Conservation (phyloP, 2,888 invertebrate species). For the Autographa gamma region DNA sequence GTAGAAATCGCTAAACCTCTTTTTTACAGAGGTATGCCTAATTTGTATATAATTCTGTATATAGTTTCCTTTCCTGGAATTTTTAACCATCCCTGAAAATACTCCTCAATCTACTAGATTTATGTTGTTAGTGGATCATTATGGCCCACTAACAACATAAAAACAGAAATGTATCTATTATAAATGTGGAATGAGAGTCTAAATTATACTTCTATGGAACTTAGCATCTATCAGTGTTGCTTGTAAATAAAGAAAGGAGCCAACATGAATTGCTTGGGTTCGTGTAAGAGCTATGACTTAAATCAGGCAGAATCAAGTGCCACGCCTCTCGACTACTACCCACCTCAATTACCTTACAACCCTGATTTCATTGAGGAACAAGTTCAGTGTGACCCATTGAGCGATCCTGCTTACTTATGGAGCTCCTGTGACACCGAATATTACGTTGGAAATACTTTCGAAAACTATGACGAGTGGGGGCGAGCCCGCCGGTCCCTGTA, state of each 20-base stretch:
- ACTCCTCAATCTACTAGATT: background rate
- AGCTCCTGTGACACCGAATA: constrained; percentile 64
- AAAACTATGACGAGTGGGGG: constrained; percentile 73
- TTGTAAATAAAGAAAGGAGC: constrained; percentile 49
- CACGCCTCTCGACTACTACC: constrained; percentile 70
- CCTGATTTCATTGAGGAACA: constrained; percentile 75
- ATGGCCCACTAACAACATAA: constrained; percentile 12
- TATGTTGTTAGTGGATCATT: constrained; percentile 1
- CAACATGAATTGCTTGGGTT: constrained; percentile 81
- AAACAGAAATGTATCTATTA: constrained; percentile 6
- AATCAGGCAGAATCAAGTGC: constrained; percentile 72
- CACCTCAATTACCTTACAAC: constrained; percentile 81
- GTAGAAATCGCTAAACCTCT: constrained; percentile 9
- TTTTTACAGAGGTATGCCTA: constrained; percentile 21
- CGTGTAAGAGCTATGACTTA: constrained; percentile 68
- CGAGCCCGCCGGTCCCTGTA: constrained; percentile 80
- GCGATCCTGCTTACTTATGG: constrained; percentile 60
- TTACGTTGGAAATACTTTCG: constrained; percentile 63
- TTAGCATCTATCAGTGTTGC: background rate
- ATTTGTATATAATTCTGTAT: constrained; percentile 11
- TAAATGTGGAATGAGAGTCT: background rate
- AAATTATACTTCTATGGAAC: background rate
- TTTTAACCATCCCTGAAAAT: background rate
- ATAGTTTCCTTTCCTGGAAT: constrained; percentile 10
- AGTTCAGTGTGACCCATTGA: constrained; percentile 61